These are phyloP conservation scores for Antigone vipio DNA, from an alignment of 2,113 vertebrate species.

Conservation along the genomic window DNA sequence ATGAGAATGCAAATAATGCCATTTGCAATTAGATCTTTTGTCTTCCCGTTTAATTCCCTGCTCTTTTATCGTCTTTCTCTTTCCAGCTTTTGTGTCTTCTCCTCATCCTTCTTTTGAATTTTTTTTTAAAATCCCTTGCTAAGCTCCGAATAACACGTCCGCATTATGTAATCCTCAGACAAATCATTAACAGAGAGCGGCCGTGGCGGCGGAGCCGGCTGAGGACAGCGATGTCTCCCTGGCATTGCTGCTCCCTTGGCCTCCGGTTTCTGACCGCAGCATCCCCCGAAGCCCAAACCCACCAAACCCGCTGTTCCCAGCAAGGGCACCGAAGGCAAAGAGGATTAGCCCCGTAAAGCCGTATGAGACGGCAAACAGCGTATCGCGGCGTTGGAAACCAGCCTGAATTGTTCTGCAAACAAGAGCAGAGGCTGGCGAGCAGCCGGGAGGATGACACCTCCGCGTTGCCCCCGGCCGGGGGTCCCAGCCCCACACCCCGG, in stretches of 20 bases:
- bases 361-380: accelerated
- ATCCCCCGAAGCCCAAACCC: not conserved
- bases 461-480: accelerated
- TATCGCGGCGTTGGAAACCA: not conserved
- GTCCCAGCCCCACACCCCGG: not conserved
- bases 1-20: slow-evolving; percentile 41
- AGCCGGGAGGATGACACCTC: too few relatives aligned
- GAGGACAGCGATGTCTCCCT: not conserved
- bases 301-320: not conserved
- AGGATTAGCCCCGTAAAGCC: not conserved
- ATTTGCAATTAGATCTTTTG: slow-evolving; percentile 50
- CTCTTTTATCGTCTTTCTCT: not conserved
- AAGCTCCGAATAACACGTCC: not conserved
- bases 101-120: not conserved
- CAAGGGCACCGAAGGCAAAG: not conserved
- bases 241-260: not conserved
- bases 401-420: not conserved
- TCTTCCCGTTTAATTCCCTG: not conserved
- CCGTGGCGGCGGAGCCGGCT: accelerated
- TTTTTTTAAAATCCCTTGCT: not conserved
- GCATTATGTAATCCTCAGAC: not conserved
- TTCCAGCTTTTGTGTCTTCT: not conserved
- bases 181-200: not conserved
- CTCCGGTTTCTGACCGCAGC: not conserved
- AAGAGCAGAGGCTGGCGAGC: not conserved